phyloP scores from a whole-genome alignment of 2,888 invertebrate species.

The Apamea crenata region DNA sequence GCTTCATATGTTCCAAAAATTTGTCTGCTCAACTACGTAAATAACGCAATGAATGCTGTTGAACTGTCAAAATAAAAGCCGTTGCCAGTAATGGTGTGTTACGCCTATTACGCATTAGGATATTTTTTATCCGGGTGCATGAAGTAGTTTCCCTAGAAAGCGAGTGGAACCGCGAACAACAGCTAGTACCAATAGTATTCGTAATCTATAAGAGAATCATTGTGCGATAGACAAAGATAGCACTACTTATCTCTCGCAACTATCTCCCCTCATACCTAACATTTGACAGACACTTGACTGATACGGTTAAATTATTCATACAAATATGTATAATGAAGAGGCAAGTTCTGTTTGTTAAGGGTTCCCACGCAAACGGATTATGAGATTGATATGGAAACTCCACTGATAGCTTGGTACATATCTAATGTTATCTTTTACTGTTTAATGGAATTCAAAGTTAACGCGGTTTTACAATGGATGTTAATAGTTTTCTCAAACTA shows the following conservation, averaged over 20 bases:
- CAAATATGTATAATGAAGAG: conserved; percentile 48
- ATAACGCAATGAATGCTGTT: too few species aligned
- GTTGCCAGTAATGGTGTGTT: too few species aligned
- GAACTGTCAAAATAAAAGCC: too few species aligned
- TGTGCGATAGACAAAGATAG: conserved; percentile 44
- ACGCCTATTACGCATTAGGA: not conserved
- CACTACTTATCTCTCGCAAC: conserved; percentile 43
- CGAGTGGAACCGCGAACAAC: not conserved
- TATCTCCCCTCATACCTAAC: conserved; percentile 56
- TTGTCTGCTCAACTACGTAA: too few species aligned
- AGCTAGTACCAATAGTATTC: not conserved
- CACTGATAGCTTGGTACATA: conserved; percentile 23
- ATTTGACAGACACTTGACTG: conserved; percentile 62
- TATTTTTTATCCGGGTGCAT: not conserved
- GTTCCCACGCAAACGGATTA: conserved; percentile 58
- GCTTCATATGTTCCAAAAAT: too few species aligned
- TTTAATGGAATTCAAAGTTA: conserved; percentile 17
- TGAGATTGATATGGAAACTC: conserved; percentile 50
- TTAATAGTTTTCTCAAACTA: not conserved
- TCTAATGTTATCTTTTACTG: conserved; percentile 29
- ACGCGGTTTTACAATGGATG: conserved; percentile 4
- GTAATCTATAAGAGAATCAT: conserved; percentile 11
- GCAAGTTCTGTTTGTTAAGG: conserved; percentile 46
- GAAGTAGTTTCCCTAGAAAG: not conserved
- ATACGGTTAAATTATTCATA: conserved; percentile 64